phyloP scores from a whole-genome alignment of 2,797 vertebrate genomes.

The Falco peregrinus region DNA sequence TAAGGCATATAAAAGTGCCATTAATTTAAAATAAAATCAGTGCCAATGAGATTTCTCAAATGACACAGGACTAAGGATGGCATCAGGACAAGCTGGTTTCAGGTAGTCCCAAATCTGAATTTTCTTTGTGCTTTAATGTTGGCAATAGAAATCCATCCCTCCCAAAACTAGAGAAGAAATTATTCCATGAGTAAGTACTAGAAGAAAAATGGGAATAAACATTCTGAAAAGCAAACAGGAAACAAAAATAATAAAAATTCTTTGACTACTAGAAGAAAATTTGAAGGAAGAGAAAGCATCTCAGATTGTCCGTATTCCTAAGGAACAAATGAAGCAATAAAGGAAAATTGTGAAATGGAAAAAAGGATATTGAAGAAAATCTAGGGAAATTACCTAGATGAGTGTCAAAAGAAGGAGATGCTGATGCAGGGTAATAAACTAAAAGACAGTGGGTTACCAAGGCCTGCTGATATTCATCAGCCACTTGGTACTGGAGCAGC shows the following conservation, averaged over 20 bases:
- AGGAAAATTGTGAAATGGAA: background rate
- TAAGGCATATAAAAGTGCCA: background rate
- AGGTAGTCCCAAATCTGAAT: background rate
- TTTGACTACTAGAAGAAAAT: background rate
- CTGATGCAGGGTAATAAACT: background rate
- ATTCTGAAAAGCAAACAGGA: background rate
- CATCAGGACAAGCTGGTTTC: background rate
- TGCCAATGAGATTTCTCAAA: background rate
- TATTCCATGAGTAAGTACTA: background rate
- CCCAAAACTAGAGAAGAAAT: background rate
- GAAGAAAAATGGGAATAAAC: background rate
- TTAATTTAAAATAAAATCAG: background rate
- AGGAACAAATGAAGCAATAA: background rate
- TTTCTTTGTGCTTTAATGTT: background rate
- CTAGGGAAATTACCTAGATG: background rate
- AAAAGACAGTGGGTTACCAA: background rate
- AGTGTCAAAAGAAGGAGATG: background rate
- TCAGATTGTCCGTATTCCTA: background rate
- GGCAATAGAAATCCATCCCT: background rate
- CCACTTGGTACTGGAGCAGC: background rate
- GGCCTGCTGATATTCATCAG: background rate
- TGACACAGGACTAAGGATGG: background rate
- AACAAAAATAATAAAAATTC: background rate
- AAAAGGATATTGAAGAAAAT: background rate
- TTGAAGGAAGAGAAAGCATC: background rate